These are phyloP conservation scores for Forbesichthys agassizii DNA, from an alignment of 2,113 vertebrate species.

Conservation along the genomic window DNA sequence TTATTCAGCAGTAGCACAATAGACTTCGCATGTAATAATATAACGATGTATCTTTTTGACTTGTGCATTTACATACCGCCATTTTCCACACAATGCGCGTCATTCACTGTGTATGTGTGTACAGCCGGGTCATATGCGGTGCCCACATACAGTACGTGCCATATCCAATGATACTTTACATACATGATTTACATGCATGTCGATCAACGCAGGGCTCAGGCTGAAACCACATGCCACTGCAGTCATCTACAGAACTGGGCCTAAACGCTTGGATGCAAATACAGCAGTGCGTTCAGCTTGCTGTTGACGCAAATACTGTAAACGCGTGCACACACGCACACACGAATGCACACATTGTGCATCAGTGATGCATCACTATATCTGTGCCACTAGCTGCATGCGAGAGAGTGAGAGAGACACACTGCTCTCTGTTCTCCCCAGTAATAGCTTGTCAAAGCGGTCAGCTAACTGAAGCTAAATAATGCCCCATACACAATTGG, in stretches of 20 bases:
- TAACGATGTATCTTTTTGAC: slow-evolving; percentile 65
- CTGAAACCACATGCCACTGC: not conserved
- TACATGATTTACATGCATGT: not conserved
- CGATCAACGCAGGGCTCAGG: not conserved
- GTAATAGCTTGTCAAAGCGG: slow-evolving; percentile 86
- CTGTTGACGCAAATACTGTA: slow-evolving; percentile 20
- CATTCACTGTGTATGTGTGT: too few species aligned
- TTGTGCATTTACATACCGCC: slow-evolving; percentile 9
- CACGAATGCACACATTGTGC: not conserved
- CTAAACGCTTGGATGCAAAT: slow-evolving; percentile 31
- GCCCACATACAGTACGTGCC: too few species aligned
- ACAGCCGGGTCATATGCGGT: not conserved
- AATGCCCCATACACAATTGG: slow-evolving; percentile 85
- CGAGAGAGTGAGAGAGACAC: slow-evolving; percentile 48
- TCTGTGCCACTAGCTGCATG: slow-evolving; percentile 82
- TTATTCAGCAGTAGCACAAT: slow-evolving; percentile 53
- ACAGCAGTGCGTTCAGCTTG: slow-evolving; percentile 30
- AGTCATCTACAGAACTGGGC: slow-evolving; percentile 22
- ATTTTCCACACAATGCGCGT: not conserved
- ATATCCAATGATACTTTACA: not conserved
- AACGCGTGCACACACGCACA: not conserved
- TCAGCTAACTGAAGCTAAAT: slow-evolving; percentile 81
- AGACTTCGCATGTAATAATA: slow-evolving; percentile 66
- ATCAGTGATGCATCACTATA: slow-evolving; percentile 29
- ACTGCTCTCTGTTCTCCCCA: slow-evolving; percentile 81